These are phyloP conservation scores for Tenthredo notha DNA, from an alignment of 2,888 invertebrate species.

Conservation along the genomic window DNA sequence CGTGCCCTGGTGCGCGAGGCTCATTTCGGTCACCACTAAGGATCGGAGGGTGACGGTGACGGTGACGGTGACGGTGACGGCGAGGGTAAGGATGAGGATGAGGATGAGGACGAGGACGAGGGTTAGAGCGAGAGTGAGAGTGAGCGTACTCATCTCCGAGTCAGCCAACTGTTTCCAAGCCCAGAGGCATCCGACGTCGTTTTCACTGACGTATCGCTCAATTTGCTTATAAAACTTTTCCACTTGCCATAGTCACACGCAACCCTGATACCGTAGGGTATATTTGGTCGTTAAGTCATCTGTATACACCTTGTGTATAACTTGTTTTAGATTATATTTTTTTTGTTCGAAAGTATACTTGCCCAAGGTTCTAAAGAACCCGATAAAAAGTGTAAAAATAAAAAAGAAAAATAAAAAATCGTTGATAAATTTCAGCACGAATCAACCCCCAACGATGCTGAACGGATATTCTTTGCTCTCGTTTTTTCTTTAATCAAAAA, in stretches of 20 bases:
- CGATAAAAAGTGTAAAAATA: neutral
- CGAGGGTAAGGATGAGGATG: neutral
- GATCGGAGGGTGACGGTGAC: slow-evolving; percentile 23
- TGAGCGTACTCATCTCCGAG: slow-evolving; percentile 30
- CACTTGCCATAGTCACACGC: slow-evolving; percentile 30
- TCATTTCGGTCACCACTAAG: slow-evolving; percentile 42
- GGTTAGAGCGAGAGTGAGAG: neutral
- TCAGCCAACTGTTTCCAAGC: slow-evolving; percentile 47
- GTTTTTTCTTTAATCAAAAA: neutral
- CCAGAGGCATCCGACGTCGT: slow-evolving; percentile 13
- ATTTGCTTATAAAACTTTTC: slow-evolving; percentile 36
- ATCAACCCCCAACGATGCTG: neutral
- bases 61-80: neutral
- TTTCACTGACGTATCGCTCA: slow-evolving; percentile 41
- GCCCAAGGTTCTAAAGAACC: neutral
- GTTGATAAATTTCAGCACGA: neutral
- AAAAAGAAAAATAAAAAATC: neutral
- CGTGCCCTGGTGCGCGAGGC: neutral
- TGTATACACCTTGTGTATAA: neutral
- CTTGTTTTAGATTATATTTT: no score
- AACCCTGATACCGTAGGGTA: neutral
- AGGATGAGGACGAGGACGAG: neutral
- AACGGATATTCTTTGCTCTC: neutral
- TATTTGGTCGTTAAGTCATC: neutral
- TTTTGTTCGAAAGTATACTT: neutral